phyloP scores from a whole-genome alignment of 2,797 vertebrate species.

The Pteropus rufus region DNA sequence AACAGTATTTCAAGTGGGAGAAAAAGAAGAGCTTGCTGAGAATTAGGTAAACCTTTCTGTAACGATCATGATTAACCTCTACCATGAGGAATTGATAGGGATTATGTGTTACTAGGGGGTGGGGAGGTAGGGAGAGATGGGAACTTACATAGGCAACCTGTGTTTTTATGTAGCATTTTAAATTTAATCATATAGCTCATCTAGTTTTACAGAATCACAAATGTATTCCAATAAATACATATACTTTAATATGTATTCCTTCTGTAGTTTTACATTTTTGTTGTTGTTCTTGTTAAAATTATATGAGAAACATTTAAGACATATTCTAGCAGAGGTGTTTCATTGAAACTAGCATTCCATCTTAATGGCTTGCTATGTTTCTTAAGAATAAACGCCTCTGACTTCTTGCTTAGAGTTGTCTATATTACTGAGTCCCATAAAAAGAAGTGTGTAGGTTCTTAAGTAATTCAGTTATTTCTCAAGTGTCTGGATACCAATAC shows the following conservation, averaged over 20 bases:
- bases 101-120: not conserved
- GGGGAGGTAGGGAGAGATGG: not conserved
- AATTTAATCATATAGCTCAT: not conserved
- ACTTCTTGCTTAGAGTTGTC: constrained; percentile 7
- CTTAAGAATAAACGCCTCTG: not conserved
- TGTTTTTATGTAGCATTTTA: not conserved
- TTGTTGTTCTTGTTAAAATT: not conserved
- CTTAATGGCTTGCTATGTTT: not conserved
- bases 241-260: not conserved
- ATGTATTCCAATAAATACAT: not conserved
- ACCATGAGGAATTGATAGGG: not conserved
- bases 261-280: not conserved
- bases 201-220: constrained; percentile 3
- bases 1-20: not conserved
- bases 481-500: not conserved
- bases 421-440: not conserved
- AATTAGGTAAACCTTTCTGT: not conserved
- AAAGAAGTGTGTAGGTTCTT: not conserved
- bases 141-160: not conserved
- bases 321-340: not conserved
- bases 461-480: constrained; percentile 2
- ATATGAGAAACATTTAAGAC: not conserved
- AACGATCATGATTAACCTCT: not conserved
- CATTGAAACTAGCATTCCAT: not conserved
- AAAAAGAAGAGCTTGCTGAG: not conserved